Evolutionary conservation across 2,797 vertebrate genomes (phyloP), one percentile per base, ranked within the genome.

Genomic region (Echiichthys vipera): DNA sequence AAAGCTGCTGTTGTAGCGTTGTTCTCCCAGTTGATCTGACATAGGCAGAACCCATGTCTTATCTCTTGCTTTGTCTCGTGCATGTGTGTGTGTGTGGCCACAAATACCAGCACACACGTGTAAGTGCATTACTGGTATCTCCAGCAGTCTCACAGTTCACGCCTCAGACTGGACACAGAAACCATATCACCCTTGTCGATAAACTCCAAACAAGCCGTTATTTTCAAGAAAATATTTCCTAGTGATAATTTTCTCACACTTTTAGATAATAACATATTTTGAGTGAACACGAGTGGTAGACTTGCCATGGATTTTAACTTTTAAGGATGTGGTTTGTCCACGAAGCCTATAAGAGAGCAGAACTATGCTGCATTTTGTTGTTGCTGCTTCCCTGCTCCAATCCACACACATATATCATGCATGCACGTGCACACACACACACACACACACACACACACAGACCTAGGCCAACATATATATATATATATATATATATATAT

Each of bases 331-430:
- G 50, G 40, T 58, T 63, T 67, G n/a, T 7, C 37, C 32, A 49
- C 49, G 20, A 36, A 69, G 20, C 61, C 24, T 47, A 22, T 69
- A 36, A 65, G 10, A 64, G 50, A 65, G 50, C 29, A 32, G 4
- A 65, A 61, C 37, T 18, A 94, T 92, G 88, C 84, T 90, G 86
- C 88, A 84, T 94, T 96, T 94, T 93, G 72, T 95, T 94, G 89
- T 89, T 70, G 75, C 85, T 91, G 76, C 88, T 84, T 89, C 85
- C 77, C 86, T 91, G 77, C 84, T 36, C 14, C 34, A 11, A 11
- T 86, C 71, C 65, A 40, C 47, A 76, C 71, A 83, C 81, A 89
- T 80, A 80, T 43, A 88, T 87, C 77, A 83, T 91, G 89, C 77
- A 85, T 79, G 80, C 74, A 77, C 67, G 81, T 65, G 68, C 40